Percentiles rank a stretch among this genome's conserved stretches.
Evolutionary conservation across 2,113 vertebrate genomes (phyloP).

Genomic region (Brachypodius melanocephalos): DNA sequence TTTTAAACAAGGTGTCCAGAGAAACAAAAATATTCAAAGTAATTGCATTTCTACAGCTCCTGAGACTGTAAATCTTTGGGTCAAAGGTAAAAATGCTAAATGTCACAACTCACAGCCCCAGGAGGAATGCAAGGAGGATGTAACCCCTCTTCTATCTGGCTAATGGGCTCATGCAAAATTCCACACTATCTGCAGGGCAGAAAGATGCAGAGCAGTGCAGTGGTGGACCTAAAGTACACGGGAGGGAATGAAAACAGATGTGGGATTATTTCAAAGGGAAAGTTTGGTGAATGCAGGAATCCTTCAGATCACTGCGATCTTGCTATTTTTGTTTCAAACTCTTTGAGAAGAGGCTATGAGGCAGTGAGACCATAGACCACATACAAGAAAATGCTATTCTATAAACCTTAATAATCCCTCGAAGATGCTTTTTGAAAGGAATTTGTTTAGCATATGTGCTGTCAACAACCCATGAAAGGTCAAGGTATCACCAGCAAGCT

Average conservation of each 20-base stretch:
- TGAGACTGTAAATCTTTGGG: background rate
- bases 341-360: accelerated
- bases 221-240: background rate
- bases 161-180: background rate
- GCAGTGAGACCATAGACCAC: background rate
- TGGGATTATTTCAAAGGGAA: background rate
- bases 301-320: background rate
- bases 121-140: background rate
- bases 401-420: background rate
- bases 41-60: background rate
- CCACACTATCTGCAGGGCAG: background rate
- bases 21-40: background rate
- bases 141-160: background rate
- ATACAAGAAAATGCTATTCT: background rate
- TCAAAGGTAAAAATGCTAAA: background rate
- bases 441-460: background rate
- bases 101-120: background rate
- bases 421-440: background rate
- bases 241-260: background rate
- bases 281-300: background rate
- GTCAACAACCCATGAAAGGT: background rate
- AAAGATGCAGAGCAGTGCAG: background rate
- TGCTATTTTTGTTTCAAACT: background rate
- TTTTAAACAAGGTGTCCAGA: background rate
- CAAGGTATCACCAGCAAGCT: background rate